Percentiles rank a stretch among this genome's conserved stretches.
phyloP scores from a whole-genome alignment of 1,140 invertebrate species.

The Aphelinus certus region DNA sequence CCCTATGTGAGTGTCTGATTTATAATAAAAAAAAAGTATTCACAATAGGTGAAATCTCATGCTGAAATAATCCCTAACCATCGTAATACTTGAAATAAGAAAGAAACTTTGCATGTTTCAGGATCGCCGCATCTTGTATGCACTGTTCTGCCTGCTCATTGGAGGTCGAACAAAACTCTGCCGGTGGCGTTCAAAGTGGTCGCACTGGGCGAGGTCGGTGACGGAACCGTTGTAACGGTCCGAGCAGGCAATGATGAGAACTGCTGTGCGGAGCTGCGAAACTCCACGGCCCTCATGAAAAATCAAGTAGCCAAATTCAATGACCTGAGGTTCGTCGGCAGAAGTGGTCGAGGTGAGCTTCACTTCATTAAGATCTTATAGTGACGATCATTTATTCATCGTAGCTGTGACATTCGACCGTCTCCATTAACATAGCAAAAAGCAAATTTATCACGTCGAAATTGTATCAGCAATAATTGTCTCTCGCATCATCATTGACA shows the following conservation, averaged over 20 bases:
- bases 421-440: neutral
- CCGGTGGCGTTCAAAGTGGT: conserved; percentile 95
- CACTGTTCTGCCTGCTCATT: conserved; percentile 91
- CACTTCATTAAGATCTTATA: neutral
- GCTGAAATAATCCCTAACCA: too few relatives aligned
- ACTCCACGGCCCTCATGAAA: conserved; percentile 94
- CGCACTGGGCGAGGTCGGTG: conserved; percentile 89
- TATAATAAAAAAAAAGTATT: too few relatives aligned
- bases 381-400: neutral
- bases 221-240: conserved; percentile 95
- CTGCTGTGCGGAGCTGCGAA: conserved; percentile 92
- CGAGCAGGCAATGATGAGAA: conserved; percentile 98
- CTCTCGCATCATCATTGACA: too few relatives aligned
- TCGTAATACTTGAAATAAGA: neutral
- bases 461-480: too few relatives aligned
- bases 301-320: conserved; percentile 98
- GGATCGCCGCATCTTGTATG: conserved; percentile 91
- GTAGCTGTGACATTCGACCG: neutral
- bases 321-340: conserved; percentile 95
- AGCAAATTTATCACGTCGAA: too few relatives aligned
- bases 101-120: conserved; percentile 34
- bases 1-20: too few relatives aligned
- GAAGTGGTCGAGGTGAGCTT: conserved; percentile 93
- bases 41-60: too few relatives aligned
- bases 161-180: conserved; percentile 97